Evolutionary conservation across 2,797 vertebrate genomes (phyloP), one percentile per base, ranked within the genome.

Genomic region (Odontamblyopus lacepedii): DNA sequence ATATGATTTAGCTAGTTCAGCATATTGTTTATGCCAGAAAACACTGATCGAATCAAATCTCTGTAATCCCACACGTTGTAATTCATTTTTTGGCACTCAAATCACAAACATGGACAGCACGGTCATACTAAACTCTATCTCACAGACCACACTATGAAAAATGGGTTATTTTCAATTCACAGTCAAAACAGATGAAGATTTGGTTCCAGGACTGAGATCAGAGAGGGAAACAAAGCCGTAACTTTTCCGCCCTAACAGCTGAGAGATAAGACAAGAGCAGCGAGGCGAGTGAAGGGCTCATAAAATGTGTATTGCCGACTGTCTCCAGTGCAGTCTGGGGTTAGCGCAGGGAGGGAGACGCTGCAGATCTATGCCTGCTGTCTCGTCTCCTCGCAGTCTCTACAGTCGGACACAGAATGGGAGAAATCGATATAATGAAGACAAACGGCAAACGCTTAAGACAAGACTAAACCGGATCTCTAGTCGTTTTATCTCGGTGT

Each of bases 261-360:
- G 82, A 88, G 87, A 51, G 75, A 89, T 90, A 90, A 89, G 85
- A 87, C 84, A 81, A 84, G 84, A 86, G 89, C 86, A 83, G 70
- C 85, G 87, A 75, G 83, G 88, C 83, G 27, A 81, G 76, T 83
- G 75, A 88, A 87, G 83, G 89, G 89, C 93, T 92, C 82, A 93
- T 94, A 92, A 91, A 92, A 90, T 88, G 89, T 92, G 91, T 83
- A 92, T 84, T 86, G 92, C 91, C 87, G 89, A 92, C 88, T 83
- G 91, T 92, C 87, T 88, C 89, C 87, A 89, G 88, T 88, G 91
- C 85, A 86, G 89, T 90, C 87, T 90, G 88, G 85, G 93, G 92
- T 83, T 80, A 91, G 91, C 72, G 85, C 73, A 68, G 81, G 78
- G 71, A 77, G 82, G 70, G 78, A 78, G 73, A 87, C 87, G 78